Conservation (phyloP, 1,140 invertebrate genomes). For the Lasioglossum baleicum region DNA sequence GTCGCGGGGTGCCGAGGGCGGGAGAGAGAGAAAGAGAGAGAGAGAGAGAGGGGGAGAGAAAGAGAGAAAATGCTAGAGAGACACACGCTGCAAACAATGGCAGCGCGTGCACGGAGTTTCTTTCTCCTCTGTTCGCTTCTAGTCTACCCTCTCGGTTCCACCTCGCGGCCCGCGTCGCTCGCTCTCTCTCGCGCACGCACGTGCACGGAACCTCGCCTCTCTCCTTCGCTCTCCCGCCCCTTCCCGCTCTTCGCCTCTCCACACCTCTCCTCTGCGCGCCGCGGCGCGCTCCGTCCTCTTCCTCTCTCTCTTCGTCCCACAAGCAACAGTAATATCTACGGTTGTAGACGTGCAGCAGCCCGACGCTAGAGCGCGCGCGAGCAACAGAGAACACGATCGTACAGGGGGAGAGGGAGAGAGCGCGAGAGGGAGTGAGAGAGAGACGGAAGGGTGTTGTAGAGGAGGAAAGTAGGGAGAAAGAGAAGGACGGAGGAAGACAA, state of each 20-base stretch:
- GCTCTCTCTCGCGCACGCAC: constrained; percentile 45
- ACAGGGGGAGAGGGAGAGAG: too few species aligned
- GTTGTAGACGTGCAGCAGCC: constrained; percentile 59
- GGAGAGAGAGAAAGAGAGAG: too few species aligned
- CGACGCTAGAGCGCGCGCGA: constrained; percentile 62
- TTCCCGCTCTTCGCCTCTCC: constrained; percentile 36
- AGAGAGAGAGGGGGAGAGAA: too few species aligned
- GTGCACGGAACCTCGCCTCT: constrained; percentile 38
- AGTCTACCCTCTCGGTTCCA: constrained; percentile 43
- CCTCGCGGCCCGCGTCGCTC: constrained; percentile 44
- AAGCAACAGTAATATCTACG: constrained; percentile 59
- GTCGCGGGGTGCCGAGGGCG: constrained; percentile 62
- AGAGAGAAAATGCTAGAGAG: constrained; percentile 55
- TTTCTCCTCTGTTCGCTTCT: constrained; percentile 54
- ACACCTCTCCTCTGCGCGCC: constrained; percentile 39
- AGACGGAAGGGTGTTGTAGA: not conserved
- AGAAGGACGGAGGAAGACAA: constrained; percentile 45
- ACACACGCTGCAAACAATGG: constrained; percentile 78
- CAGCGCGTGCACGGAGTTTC: constrained; percentile 74
- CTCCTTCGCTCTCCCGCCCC: constrained; percentile 42
- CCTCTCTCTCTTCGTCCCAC: constrained; percentile 48
- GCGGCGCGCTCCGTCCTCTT: too few species aligned
- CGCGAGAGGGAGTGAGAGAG: too few species aligned
- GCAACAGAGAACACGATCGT: too few species aligned
- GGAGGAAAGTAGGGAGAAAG: too few species aligned